These are phyloP conservation scores for Zeus faber DNA, from an alignment of 2,113 vertebrate genomes.

Conservation along the genomic window DNA sequence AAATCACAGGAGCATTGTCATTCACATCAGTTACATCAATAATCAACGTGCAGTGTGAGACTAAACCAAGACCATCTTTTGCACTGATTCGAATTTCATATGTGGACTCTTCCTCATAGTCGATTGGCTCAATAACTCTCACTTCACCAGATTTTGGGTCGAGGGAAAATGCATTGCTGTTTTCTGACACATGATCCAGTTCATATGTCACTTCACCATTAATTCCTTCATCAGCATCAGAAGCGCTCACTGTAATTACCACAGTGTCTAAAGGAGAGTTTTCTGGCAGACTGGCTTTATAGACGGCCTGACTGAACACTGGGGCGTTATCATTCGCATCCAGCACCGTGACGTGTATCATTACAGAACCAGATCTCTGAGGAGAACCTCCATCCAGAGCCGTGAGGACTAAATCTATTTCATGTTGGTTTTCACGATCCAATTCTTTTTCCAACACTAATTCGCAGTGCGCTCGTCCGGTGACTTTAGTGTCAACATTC, in stretches of 20 bases:
- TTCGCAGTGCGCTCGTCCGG: conserved; percentile 43
- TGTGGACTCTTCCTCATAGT: conserved; percentile 65
- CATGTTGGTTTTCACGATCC: conserved; percentile 38
- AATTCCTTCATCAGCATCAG: conserved; percentile 69
- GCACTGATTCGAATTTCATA: conserved; percentile 76
- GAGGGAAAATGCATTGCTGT: conserved; percentile 55
- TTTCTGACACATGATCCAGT: conserved; percentile 59
- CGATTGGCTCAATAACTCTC: conserved; percentile 48
- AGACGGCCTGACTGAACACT: conserved; percentile 48
- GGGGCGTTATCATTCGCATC: conserved; percentile 69
- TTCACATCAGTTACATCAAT: conserved; percentile 70
- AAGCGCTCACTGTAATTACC: conserved; percentile 67
- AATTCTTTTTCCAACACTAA: conserved; percentile 40
- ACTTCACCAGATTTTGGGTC: conserved; percentile 71
- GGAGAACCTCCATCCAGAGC: conserved; percentile 63
- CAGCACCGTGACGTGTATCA: conserved; percentile 52
- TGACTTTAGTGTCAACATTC: conserved; percentile 27
- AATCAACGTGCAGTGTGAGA: conserved; percentile 64
- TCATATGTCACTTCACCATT: conserved; percentile 67
- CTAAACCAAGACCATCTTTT: conserved; percentile 67
- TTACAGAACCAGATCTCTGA: conserved; percentile 53
- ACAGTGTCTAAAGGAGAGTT: conserved; percentile 36
- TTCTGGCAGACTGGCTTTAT: conserved; percentile 49
- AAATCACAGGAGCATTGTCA: conserved; percentile 71
- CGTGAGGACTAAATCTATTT: conserved; percentile 28